Evolutionary conservation across 2,113 vertebrate species (phyloP).

Genomic region (Leucopsar rothschildi): DNA sequence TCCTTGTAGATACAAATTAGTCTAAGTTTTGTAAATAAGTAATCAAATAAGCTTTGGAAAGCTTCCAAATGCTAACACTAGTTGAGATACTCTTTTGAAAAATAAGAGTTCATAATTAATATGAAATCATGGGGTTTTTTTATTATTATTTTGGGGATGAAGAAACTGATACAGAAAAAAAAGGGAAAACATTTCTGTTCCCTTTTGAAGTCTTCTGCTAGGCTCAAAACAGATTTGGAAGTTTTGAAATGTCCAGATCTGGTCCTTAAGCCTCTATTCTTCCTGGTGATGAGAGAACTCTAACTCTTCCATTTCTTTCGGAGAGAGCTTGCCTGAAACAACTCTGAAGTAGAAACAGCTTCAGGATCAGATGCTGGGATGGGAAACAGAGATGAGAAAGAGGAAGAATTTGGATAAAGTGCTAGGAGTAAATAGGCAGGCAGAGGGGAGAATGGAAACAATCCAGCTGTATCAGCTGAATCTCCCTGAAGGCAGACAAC

Average conservation of each 20-base stretch:
- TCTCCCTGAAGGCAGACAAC: neutral
- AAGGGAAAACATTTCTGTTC: neutral
- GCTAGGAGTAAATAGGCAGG: neutral
- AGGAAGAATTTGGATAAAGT: neutral
- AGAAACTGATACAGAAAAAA: neutral
- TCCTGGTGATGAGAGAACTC: neutral
- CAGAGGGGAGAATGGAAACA: conserved; percentile 4
- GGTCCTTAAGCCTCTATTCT: neutral
- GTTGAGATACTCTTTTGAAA: neutral
- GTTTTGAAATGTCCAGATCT: neutral
- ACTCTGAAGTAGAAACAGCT: neutral
- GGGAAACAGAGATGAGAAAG: neutral
- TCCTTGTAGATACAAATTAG: neutral
- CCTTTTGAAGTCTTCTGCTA: neutral
- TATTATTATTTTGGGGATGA: neutral
- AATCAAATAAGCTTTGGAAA: neutral
- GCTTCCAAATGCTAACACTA: neutral
- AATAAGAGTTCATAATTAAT: neutral
- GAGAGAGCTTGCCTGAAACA: neutral
- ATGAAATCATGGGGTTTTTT: neutral
- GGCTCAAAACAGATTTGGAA: neutral
- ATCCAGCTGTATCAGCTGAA: neutral
- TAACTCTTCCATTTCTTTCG: neutral
- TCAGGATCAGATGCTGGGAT: neutral
- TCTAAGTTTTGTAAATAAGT: conserved; percentile 8